phyloP scores from a whole-genome alignment of 2,797 vertebrate genomes.

The Peromyscus nudipes region DNA sequence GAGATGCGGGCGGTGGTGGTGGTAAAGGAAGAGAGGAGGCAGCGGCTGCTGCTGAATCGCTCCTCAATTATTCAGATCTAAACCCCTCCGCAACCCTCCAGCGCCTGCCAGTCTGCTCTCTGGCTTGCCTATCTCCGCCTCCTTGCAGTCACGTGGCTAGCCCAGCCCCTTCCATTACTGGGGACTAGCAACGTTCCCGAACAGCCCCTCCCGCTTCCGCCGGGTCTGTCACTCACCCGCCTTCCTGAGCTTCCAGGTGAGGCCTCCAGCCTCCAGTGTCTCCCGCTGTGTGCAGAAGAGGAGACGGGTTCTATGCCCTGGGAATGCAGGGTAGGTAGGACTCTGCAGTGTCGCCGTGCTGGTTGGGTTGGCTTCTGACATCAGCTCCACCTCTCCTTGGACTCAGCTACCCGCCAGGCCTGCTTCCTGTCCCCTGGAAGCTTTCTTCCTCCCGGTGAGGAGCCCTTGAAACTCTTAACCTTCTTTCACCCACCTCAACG shows the following conservation, averaged over 20 bases:
- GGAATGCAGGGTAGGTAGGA: conserved; percentile 58
- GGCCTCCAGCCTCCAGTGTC: neutral
- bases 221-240: neutral
- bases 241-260: neutral
- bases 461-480: neutral
- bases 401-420: neutral
- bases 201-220: neutral
- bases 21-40: conserved; percentile 69
- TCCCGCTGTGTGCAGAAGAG: neutral
- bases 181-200: conserved; percentile 41
- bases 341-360: neutral
- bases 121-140: conserved; percentile 74
- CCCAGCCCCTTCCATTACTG: conserved; percentile 73
- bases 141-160: conserved; percentile 78
- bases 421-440: conserved; percentile 13
- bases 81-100: neutral
- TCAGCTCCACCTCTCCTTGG: neutral
- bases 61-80: conserved; percentile 88
- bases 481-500: neutral
- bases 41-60: conserved; percentile 80
- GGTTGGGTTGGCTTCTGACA: neutral
- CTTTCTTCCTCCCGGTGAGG: neutral
- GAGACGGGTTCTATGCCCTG: neutral
- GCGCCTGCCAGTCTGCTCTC: conserved; percentile 59
- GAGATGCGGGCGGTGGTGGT: neutral